phyloP scores from a whole-genome alignment of 2,113 vertebrate genomes.

The Neodon shergylaensis region DNA sequence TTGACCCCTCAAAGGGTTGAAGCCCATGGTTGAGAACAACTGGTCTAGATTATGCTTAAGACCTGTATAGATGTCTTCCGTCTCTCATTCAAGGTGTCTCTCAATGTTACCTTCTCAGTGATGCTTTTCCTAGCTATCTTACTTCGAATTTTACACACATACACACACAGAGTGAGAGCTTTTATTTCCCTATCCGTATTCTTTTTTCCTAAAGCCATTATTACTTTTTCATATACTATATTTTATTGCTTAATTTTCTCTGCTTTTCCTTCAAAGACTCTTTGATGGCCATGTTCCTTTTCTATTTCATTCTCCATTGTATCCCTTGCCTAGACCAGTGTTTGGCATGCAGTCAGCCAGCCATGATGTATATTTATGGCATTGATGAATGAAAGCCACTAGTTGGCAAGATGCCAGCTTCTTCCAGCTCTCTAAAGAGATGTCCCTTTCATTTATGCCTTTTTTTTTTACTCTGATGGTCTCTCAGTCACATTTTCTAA shows the following conservation, averaged over 20 bases:
- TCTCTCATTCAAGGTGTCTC: not conserved
- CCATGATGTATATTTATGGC: not conserved
- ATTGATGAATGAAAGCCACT: slow-evolving; percentile 22
- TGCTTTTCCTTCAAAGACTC: not conserved
- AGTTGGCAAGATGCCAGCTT: not conserved
- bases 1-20: not conserved
- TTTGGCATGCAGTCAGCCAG: not conserved
- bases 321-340: not conserved
- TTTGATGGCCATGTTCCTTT: not conserved
- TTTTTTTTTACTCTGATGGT: not conserved
- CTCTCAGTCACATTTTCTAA: not conserved
- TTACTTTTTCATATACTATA: not conserved
- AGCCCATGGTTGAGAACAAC: not conserved
- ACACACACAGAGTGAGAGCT: not conserved
- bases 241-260: not conserved
- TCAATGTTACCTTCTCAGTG: not conserved
- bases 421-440: not conserved
- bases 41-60: not conserved
- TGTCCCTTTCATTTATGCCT: not conserved
- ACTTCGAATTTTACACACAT: not conserved
- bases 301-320: not conserved
- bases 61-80: not conserved
- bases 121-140: not conserved
- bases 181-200: not conserved
- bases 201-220: not conserved